A percentile compares a stretch with the other conserved stretches of the same genome.
These are phyloP conservation scores for Eulithis prunata DNA, from an alignment of 2,888 invertebrate genomes.

Conservation along the genomic window DNA sequence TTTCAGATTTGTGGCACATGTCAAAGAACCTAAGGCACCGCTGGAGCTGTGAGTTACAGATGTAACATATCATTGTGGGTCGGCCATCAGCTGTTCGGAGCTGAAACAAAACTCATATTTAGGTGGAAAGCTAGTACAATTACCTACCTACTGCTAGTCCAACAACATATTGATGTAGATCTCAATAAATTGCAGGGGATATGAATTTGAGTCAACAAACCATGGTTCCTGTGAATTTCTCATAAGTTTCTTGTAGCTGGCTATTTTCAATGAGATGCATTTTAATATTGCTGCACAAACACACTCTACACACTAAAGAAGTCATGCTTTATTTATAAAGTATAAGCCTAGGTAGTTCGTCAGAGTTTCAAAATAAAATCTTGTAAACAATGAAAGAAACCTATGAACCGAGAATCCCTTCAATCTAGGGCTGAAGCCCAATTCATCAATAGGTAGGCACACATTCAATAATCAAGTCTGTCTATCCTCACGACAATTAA, in stretches of 20 bases:
- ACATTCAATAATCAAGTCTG: neutral
- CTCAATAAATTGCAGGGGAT: no score
- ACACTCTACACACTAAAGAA: conserved; percentile 22
- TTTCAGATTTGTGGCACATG: conserved; percentile 29
- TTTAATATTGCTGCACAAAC: conserved; percentile 22
- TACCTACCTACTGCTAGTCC: no score
- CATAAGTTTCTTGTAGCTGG: conserved; percentile 14
- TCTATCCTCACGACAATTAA: no score
- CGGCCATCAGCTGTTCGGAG: conserved; percentile 7
- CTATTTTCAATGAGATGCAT: conserved; percentile 23
- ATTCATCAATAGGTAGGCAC: no score
- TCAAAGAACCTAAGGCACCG: conserved; percentile 19
- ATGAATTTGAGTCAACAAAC: conserved; percentile 8
- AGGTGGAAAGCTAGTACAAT: no score
- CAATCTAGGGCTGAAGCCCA: neutral
- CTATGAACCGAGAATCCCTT: neutral
- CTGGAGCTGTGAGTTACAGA: conserved; percentile 24
- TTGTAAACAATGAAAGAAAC: neutral
- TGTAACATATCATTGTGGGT: conserved; percentile 18
- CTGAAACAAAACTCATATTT: conserved; percentile 10
- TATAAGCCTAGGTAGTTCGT: no score
- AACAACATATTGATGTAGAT: no score
- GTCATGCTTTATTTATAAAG: no score
- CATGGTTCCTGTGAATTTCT: conserved; percentile 22
- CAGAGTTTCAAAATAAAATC: neutral